Evolutionary conservation across 2,113 vertebrate species (phyloP), one percentile per base, ranked within the genome.

Genomic region (Podiceps cristatus): DNA sequence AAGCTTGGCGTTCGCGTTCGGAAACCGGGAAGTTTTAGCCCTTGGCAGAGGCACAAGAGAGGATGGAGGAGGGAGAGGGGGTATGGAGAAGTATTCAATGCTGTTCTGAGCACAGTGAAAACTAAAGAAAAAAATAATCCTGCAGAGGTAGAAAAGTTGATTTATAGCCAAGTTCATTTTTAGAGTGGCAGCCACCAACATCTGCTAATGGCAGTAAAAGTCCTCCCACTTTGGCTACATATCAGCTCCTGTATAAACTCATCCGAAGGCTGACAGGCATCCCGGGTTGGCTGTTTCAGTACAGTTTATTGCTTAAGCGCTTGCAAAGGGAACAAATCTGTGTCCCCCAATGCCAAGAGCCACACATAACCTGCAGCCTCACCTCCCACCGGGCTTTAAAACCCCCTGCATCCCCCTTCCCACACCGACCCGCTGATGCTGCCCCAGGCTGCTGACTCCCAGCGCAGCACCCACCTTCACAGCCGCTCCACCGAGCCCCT

Each of bases 151-250:
- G 89, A 74, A 80, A 84, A 94, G 77, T 64, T 86, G 89, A 95
- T 91, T 92, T 79, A 95, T 53, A 76, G 79, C 59, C 2, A 8
- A 86, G 79, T 42, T 74, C 28, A 1, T 62, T 74, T 86, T 86
- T 71, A 86, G 86, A 95, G 86, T 74, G 79, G 83, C 86, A 94
- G 86, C 79, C 91, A 91, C 75, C 96, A 95, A 80, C 83, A 88
- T 82, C 78, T 96, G 95, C 83, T 95, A 84, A 89, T 72, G 77
- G 83, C 64, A 86, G 76, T 64, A 83, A 52, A 77, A 93, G 68
- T 67, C 80, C 68, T 96, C 80, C 73, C 84, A 59, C 73, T 66
- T 81, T 91, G 93, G 84, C 92, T 94, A 25, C 59, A 16, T 23
- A 75, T 60, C 91, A 94, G 29, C 69, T 82, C 52, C 91, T 52